Conservation (phyloP, 2,888 invertebrate species). For the Anagyrus pseudococci region DNA sequence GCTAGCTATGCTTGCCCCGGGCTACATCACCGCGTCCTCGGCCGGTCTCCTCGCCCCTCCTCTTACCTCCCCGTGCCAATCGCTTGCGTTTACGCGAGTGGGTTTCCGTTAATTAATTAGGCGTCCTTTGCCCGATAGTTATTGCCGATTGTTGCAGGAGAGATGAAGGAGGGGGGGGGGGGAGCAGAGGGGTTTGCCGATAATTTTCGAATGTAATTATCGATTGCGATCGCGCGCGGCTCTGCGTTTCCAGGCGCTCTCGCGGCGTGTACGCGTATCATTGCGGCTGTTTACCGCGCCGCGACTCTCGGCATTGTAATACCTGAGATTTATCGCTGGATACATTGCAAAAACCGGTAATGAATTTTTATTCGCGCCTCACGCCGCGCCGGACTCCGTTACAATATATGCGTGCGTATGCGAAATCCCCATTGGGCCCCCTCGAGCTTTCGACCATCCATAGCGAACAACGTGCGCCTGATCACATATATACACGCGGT, state of each 20-base stretch:
- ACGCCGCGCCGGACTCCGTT: not conserved
- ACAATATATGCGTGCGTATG: not conserved
- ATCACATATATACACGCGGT: too few relatives aligned
- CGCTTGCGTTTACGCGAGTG: not conserved
- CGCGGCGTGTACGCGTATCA: not conserved
- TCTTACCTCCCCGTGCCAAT: too few relatives aligned
- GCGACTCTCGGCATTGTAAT: not conserved
- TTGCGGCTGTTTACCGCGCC: too few relatives aligned
- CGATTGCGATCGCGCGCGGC: not conserved
- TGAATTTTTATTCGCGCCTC: not conserved
- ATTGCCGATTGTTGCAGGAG: not conserved
- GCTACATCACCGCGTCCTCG: too few relatives aligned
- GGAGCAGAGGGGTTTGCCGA: too few relatives aligned
- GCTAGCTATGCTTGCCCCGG: too few relatives aligned
- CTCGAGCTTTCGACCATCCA: not conserved
- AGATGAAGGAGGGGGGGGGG: too few relatives aligned
- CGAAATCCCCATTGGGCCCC: not conserved
- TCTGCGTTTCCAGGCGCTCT: too few relatives aligned
- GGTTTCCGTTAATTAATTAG: not conserved
- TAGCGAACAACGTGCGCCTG: too few relatives aligned
- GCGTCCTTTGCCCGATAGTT: not conserved
- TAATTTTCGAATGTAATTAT: not conserved
- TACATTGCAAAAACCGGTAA: not conserved
- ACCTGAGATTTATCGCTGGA: not conserved
- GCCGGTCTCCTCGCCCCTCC: too few relatives aligned